Base-by-base conservation (phyloP, 2,888 invertebrate genomes). In the Schizotus pectinicornis region DNA sequence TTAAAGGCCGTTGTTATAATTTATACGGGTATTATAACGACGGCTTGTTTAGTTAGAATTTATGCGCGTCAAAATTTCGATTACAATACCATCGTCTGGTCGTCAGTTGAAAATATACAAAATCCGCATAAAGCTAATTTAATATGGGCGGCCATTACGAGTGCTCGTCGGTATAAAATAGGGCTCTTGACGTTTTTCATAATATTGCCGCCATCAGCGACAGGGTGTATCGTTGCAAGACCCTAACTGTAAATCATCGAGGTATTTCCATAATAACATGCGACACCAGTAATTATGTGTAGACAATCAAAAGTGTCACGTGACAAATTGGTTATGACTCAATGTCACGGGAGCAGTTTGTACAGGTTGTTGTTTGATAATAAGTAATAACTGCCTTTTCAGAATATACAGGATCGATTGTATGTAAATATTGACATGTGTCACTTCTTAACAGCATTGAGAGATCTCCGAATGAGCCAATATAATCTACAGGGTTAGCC, bases 181-280 rank as follows among this genome's bases (percentile, higher is more conserved):
- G 46, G 39, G 35, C 46, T 50, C 46, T 13, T 37, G 49, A 56
- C 46, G 51, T 56, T 56, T 51, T 51, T 56, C 46, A 43, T 50
- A 30, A 43, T 46, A 56, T 56, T 56, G 46, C 56, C 35, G 38
- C 39, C 46, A 46, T 56, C 56, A 51, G 45, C 46, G 51, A 13
- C 39, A 12, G 6, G 39, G 50, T 46, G 50, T 43, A 49, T 45
- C 30, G 45, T 56, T 45, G 50, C 56, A 56, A 56, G 42, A 56
- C 45, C 39, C 46, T 45, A 42, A 31, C 51, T 51, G 50, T 56
- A 56, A 51, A 56, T 56, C 51, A 56, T 56, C 50, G 51, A 35
- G 48, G 51, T 60, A 67, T 67, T 67, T 65, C 61, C 65, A 63
- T 67, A 65, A 65, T 65, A 65, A 61, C 59, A 59, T 55, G 59